A percentile compares a stretch with the other conserved stretches of the same genome.
Evolutionary conservation across 37 sponge, comb jelly and placozoan species (phyloP).

Genomic region (Hexactinellida sp.): DNA sequence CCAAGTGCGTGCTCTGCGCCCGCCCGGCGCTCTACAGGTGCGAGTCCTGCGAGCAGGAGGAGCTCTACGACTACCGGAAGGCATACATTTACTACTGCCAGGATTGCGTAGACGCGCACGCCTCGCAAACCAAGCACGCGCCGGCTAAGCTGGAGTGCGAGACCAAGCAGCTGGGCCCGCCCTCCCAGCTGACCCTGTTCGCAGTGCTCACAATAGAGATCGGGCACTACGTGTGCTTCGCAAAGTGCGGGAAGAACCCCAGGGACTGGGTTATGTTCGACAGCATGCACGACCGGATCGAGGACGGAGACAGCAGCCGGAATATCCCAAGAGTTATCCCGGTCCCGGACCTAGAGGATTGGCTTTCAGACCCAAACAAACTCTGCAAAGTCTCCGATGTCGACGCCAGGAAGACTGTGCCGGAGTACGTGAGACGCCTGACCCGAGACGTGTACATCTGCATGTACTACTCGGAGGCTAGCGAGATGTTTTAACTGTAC

Average conservation of each 20-base stretch:
- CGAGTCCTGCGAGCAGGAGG: not conserved
- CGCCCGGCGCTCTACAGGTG: not conserved
- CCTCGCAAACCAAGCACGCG: not conserved
- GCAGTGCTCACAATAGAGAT: not conserved
- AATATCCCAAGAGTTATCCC: not conserved
- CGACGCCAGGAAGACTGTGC: not conserved
- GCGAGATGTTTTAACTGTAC: not conserved
- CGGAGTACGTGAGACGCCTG: not conserved
- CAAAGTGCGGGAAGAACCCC: not conserved
- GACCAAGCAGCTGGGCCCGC: not conserved
- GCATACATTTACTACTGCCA: not conserved
- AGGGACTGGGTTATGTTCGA: not conserved
- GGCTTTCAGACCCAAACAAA: not conserved
- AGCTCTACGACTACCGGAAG: not conserved
- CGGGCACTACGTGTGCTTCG: not conserved
- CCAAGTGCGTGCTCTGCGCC: not conserved
- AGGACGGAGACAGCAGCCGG: not conserved
- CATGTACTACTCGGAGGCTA: conserved; percentile 6
- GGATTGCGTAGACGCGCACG: not conserved
- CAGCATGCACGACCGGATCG: not conserved
- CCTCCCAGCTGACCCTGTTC: not conserved
- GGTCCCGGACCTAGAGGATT: not conserved
- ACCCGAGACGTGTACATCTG: not conserved
- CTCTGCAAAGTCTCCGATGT: not conserved
- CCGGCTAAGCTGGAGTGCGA: not conserved